phyloP scores from a whole-genome alignment of 2,888 invertebrate genomes.

The Agriopis aurantiaria region DNA sequence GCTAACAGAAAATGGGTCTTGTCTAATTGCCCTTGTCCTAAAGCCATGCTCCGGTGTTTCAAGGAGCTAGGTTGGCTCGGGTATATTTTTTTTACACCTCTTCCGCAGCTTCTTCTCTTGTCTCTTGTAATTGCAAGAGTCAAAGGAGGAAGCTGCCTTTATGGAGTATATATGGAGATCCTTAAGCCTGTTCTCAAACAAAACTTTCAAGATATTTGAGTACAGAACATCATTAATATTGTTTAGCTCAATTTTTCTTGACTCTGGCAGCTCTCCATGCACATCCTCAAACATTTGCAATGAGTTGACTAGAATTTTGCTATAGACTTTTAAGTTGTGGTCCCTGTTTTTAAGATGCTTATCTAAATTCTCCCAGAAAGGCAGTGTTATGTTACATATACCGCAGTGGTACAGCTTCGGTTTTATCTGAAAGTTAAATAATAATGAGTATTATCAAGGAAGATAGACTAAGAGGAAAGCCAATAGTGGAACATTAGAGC shows the following conservation, averaged over 20 bases:
- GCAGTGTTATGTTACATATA: slow-evolving; percentile 60
- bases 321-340: slow-evolving; percentile 16
- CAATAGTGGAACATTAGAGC: no score
- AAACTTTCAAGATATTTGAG: slow-evolving; percentile 28
- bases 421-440: slow-evolving; percentile 58
- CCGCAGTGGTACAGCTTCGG: slow-evolving; percentile 69
- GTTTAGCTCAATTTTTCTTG: slow-evolving; percentile 32
- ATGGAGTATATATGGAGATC: background rate
- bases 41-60: no score
- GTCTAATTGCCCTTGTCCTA: no score
- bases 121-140: no score
- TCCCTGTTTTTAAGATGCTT: slow-evolving; percentile 23
- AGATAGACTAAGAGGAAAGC: no score
- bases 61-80: no score
- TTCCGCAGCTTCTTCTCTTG: background rate
- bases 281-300: background rate
- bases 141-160: no score
- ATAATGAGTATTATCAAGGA: no score
- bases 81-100: background rate
- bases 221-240: slow-evolving; percentile 37
- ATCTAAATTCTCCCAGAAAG: slow-evolving; percentile 56
- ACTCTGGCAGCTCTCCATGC: slow-evolving; percentile 9
- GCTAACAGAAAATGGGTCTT: no score
- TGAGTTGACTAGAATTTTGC: background rate
- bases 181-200: slow-evolving; percentile 2